phyloP scores from a whole-genome alignment of 2,113 vertebrate species.

The Scopus umbretta region DNA sequence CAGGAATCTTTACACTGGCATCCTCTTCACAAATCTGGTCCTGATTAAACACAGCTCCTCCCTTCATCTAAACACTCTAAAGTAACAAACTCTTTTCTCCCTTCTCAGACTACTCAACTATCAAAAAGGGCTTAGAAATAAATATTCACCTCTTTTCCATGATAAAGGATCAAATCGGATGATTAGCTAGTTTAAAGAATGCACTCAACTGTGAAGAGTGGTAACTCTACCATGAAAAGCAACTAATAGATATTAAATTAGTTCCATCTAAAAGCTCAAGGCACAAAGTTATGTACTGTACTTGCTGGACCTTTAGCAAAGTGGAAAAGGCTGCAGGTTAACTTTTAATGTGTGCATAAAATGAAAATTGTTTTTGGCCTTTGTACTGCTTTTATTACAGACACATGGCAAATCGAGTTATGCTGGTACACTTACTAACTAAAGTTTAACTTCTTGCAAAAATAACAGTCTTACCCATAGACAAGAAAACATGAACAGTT shows the following conservation, averaged over 20 bases:
- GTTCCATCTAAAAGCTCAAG: slow-evolving; percentile 2
- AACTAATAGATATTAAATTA: slow-evolving; percentile 28
- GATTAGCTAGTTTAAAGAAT: background rate
- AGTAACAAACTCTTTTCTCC: background rate
- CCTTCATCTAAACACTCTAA: background rate
- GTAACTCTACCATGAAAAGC: background rate
- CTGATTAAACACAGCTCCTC: slow-evolving; percentile 21
- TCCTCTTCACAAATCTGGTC: background rate
- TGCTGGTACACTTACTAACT: background rate
- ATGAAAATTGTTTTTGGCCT: background rate
- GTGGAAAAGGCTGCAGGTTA: slow-evolving; percentile 29
- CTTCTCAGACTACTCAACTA: background rate
- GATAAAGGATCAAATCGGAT: background rate
- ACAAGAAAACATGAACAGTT: background rate
- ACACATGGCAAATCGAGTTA: background rate
- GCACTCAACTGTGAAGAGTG: background rate
- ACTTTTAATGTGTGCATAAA: slow-evolving; percentile 12
- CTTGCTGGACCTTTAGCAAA: background rate
- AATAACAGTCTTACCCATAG: background rate
- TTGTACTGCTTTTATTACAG: slow-evolving; percentile 22
- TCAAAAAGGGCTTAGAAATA: background rate
- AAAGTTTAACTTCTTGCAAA: background rate
- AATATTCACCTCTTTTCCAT: background rate
- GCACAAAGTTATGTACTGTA: background rate
- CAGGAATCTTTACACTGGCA: slow-evolving; percentile 38